Evolutionary conservation across 1,140 invertebrate genomes (phyloP), one percentile per base, ranked within the genome.

Genomic region (Anagrus nilaparvatae): DNA sequence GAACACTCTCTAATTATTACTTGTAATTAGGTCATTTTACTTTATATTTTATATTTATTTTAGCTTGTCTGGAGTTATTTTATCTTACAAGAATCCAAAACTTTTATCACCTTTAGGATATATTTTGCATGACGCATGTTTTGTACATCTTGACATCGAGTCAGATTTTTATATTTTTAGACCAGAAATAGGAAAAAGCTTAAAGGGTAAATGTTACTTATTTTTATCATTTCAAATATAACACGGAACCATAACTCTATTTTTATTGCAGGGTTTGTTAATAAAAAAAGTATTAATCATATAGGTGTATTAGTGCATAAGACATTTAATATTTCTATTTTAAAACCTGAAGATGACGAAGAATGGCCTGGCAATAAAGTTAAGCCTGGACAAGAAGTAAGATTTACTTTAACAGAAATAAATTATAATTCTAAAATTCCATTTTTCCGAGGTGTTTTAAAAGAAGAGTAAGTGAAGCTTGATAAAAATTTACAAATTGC

Each of bases 111-210:
- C 72, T 42, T 42, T 71, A 12, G 73, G 72, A 43, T 54, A 61
- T 16, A 70, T 76, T 43, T 56, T 70, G 31, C 65, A 72, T 48
- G 76, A 79, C 43, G 69, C 65, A 48, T 67, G 62, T 44, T 76
- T 72, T 43, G 71, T 78, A 48, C 71, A 79, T 49, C 56, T 77
- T 29, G 71, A 79, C 60, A 66, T 80, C 12, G 66, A 75, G 63
- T 76, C 72, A 24, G 75, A 78, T 49, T 79, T 78, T 59, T 79
- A 75, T 59, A 59, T 80, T 43, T 82, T 82, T 56, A 61, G 60
- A 40, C 76, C 76, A 30, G 46, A 54, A 44, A 47, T 68, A 18
- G 73, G 70, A 0, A 39, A 56, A 55, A 42, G 36, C 45, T 40
- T 69, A 45, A 53, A 61, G 59, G 56, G 72, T 73, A 46, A 24